A percentile compares a stretch with the other conserved stretches of the same genome.
phyloP scores from a whole-genome alignment of 2,888 invertebrate genomes.

The Yponomeuta plumbellus region DNA sequence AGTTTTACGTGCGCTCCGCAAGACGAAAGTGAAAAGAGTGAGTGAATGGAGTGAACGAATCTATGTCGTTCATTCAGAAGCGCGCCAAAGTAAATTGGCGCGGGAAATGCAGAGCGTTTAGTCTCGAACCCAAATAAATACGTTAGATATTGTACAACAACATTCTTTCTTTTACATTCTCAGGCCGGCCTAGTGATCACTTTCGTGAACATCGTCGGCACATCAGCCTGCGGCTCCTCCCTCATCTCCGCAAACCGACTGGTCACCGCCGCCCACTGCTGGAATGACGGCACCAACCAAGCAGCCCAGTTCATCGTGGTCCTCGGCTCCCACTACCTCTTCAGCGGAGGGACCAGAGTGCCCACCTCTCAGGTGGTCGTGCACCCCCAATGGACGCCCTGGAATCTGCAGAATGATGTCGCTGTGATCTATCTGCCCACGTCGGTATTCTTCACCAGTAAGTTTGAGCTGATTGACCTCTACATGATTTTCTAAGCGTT shows the following conservation, averaged over 20 bases:
- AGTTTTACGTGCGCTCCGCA: no score
- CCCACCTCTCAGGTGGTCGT: conserved; percentile 34
- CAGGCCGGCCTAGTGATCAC: conserved; percentile 48
- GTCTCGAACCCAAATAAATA: no score
- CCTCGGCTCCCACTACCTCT: conserved; percentile 42
- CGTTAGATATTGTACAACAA: no score
- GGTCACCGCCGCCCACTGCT: conserved; percentile 57
- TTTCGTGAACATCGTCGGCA: conserved; percentile 32
- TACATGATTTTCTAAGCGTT: neutral
- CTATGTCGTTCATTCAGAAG: no score
- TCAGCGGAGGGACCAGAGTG: conserved; percentile 43
- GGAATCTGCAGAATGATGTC: conserved; percentile 38
- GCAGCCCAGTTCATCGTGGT: conserved; percentile 42
- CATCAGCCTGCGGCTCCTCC: conserved; percentile 47
- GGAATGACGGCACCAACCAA: conserved; percentile 41
- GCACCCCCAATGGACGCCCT: conserved; percentile 40
- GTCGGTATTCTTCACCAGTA: conserved; percentile 32
- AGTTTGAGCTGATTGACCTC: conserved; percentile 21
- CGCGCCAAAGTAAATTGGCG: no score
- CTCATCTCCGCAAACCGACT: conserved; percentile 37
- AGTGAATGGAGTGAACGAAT: no score
- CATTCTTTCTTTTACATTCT: no score
- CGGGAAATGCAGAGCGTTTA: no score
- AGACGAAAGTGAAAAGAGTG: no score
- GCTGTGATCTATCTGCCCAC: conserved; percentile 44